Evolutionary conservation across 2,113 vertebrate species (phyloP).

Genomic region (Azemiops feae): DNA sequence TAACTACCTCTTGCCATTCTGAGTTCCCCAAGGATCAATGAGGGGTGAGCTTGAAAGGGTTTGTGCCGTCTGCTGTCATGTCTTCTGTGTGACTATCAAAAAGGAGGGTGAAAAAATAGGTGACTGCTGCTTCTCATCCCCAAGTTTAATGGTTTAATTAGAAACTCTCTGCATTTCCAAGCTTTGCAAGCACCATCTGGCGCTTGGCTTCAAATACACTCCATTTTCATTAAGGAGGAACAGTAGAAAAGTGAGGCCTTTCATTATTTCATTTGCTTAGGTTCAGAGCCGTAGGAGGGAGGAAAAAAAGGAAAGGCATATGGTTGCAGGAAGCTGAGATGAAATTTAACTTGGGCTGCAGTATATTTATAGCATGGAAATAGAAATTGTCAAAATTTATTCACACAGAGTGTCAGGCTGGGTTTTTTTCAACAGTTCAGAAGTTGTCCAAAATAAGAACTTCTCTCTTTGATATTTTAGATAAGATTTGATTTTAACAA

Average conservation of each 20-base stretch:
- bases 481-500: background rate
- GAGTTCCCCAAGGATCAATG: constrained; percentile 66
- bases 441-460: background rate
- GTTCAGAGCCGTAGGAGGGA: constrained; percentile 9
- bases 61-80: constrained; percentile 39
- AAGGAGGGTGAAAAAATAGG: constrained; percentile 34
- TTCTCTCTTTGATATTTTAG: background rate
- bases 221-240: constrained; percentile 58
- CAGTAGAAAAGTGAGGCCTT: constrained; percentile 50
- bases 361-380: constrained; percentile 30
- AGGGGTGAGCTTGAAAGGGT: constrained; percentile 49
- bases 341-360: constrained; percentile 11
- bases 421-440: background rate
- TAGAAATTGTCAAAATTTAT: constrained; percentile 23
- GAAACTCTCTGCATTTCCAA: constrained; percentile 63
- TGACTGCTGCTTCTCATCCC: constrained; percentile 62
- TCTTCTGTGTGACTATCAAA: constrained; percentile 49
- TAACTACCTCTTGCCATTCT: constrained; percentile 72
- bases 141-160: constrained; percentile 77
- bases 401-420: background rate
- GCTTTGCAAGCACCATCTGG: constrained; percentile 75
- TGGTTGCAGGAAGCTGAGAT: constrained; percentile 14
- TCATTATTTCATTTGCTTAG: constrained; percentile 45
- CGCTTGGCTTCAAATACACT: constrained; percentile 52
- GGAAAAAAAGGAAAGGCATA: background rate